Conservation (phyloP, 2,797 vertebrate genomes). For the Mus caroli region DNA sequence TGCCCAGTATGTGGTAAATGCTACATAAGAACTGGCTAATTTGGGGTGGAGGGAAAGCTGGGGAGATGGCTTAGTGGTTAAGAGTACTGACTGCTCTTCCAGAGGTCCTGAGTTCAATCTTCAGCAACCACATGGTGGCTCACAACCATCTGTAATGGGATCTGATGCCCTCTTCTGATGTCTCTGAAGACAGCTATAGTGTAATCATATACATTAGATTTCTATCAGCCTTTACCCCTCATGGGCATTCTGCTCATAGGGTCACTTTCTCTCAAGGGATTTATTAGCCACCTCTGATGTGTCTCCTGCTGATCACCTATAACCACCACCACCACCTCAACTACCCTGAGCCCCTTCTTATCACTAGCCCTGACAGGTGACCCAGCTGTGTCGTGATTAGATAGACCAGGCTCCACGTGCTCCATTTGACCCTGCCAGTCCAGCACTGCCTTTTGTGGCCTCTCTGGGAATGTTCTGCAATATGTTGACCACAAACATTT, state of each 20-base stretch:
- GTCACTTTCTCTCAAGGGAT: slow-evolving; percentile 31
- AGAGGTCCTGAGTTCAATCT: background rate
- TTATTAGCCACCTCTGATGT: slow-evolving; percentile 43
- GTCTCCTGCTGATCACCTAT: background rate
- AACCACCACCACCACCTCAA: background rate
- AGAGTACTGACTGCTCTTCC: background rate
- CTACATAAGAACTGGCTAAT: background rate
- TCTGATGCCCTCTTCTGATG: background rate
- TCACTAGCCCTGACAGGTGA: background rate
- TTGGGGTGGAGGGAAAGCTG: background rate
- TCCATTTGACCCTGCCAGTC: slow-evolving; percentile 71
- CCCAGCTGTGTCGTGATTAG: background rate
- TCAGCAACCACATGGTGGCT: background rate
- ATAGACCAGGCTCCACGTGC: slow-evolving; percentile 9
- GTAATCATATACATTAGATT: background rate
- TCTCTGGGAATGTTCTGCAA: slow-evolving; percentile 82
- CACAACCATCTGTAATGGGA: background rate
- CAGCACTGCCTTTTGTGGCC: slow-evolving; percentile 78
- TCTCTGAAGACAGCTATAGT: background rate
- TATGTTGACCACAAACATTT: slow-evolving; percentile 82
- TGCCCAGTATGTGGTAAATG: background rate
- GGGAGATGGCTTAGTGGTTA: background rate
- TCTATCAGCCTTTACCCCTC: background rate
- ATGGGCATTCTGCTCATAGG: background rate
- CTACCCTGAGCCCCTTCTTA: background rate